Percentiles rank a stretch among this genome's conserved stretches.
Conservation (phyloP, 2,888 invertebrate genomes). For the Cerceris rybyensis region DNA sequence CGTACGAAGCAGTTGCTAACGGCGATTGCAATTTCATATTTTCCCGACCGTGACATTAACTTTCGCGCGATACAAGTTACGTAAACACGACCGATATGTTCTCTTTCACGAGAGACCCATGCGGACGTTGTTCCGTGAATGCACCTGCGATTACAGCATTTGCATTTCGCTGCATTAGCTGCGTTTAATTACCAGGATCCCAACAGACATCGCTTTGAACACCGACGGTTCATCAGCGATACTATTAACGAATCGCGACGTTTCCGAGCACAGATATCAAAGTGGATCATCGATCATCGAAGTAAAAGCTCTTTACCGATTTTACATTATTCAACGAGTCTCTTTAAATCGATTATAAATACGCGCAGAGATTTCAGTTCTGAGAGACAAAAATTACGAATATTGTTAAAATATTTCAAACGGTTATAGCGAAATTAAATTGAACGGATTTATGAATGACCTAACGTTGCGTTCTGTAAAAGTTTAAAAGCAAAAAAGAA, state of each 20-base stretch:
- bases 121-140: conserved; percentile 23
- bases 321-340: no score
- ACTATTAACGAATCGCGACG: background rate
- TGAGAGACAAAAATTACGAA: no score
- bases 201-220: conserved; percentile 7
- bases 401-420: no score
- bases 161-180: conserved; percentile 37
- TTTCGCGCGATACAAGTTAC: conserved; percentile 37
- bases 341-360: no score
- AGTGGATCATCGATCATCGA: conserved; percentile 47
- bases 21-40: conserved; percentile 27
- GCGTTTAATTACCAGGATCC: conserved; percentile 40
- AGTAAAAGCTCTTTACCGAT: background rate
- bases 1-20: background rate
- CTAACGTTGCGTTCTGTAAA: no score
- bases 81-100: conserved; percentile 19
- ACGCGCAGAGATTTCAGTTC: no score
- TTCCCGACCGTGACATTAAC: conserved; percentile 46
- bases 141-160: conserved; percentile 30
- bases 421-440: no score
- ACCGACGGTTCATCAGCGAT: background rate
- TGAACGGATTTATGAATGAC: no score
- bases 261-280: conserved; percentile 26
- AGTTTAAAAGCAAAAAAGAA: no score
- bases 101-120: conserved; percentile 10